Conservation (phyloP, 2,113 vertebrate species). For the Sorex fumeus region DNA sequence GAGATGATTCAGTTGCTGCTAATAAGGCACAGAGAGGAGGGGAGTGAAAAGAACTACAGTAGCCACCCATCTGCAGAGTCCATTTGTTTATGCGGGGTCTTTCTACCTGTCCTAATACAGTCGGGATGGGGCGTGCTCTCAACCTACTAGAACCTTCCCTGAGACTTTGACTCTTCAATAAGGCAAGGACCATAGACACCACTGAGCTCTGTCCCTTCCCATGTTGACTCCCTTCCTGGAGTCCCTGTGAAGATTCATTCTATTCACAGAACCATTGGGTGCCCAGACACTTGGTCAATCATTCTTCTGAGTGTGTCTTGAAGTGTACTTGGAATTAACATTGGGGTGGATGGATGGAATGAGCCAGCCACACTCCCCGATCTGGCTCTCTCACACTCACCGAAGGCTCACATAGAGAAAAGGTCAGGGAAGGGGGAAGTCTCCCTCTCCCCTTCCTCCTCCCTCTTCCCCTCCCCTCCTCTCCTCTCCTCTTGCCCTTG, state of each 20-base stretch:
- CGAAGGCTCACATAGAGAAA: neutral
- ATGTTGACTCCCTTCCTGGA: neutral
- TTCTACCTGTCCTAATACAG: neutral
- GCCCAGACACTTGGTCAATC: neutral
- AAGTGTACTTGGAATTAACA: neutral
- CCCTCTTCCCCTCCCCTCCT: neutral
- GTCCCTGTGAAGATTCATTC: no score
- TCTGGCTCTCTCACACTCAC: neutral
- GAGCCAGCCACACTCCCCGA: neutral
- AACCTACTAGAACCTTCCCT: neutral
- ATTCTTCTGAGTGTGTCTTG: neutral
- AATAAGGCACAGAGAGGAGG: conserved; percentile 38
- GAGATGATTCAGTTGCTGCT: conserved; percentile 67
- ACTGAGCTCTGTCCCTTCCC: neutral
- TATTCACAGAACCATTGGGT: neutral
- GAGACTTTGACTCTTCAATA: neutral
- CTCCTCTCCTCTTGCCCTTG: no score
- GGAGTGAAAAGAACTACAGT: conserved; percentile 55
- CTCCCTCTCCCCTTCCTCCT: neutral
- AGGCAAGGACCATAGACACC: neutral
- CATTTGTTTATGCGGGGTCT: neutral
- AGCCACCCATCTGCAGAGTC: neutral
- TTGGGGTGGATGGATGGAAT: neutral
- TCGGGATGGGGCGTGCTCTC: neutral
- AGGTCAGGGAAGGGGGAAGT: neutral